phyloP scores from a whole-genome alignment of 2,113 vertebrate species.

The rabbit (Oryctolagus cuniculus) region DNA sequence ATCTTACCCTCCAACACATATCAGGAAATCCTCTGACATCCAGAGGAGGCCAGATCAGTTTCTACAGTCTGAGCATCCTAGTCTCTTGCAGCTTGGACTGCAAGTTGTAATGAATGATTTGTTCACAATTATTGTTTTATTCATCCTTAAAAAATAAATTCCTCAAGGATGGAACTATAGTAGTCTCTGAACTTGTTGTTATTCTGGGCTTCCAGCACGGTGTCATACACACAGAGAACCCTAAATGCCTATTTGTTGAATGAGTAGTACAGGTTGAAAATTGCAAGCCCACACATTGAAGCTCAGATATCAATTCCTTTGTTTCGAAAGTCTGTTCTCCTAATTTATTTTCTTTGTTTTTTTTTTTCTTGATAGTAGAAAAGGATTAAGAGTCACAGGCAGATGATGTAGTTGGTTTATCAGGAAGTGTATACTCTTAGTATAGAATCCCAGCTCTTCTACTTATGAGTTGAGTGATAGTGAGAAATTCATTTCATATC shows the following conservation, averaged over 20 bases:
- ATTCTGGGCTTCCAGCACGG: not conserved
- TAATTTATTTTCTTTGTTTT: conserved; percentile 12
- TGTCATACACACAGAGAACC: not conserved
- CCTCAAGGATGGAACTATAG: not conserved
- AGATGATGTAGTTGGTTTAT: not conserved
- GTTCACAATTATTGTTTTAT: not conserved
- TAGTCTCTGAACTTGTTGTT: not conserved
- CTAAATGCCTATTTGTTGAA: not conserved
- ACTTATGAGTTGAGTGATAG: not conserved
- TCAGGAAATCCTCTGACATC: not conserved
- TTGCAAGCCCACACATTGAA: not conserved
- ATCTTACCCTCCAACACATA: not conserved
- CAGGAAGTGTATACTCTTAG: not conserved
- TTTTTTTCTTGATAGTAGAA: conserved; percentile 9
- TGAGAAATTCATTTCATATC: not conserved
- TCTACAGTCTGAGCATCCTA: not conserved
- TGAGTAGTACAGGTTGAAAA: not conserved
- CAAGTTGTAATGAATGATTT: conserved; percentile 1
- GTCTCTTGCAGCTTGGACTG: not conserved
- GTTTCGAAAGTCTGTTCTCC: not conserved
- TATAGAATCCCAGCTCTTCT: conserved; percentile 12
- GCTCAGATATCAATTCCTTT: not conserved
- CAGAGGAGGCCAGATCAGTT: not conserved
- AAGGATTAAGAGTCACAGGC: not conserved
- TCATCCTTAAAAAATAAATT: not conserved